Evolutionary conservation across 1,140 invertebrate genomes (phyloP), one percentile per base, ranked within the genome.

Genomic region (Penaeus chinensis): DNA sequence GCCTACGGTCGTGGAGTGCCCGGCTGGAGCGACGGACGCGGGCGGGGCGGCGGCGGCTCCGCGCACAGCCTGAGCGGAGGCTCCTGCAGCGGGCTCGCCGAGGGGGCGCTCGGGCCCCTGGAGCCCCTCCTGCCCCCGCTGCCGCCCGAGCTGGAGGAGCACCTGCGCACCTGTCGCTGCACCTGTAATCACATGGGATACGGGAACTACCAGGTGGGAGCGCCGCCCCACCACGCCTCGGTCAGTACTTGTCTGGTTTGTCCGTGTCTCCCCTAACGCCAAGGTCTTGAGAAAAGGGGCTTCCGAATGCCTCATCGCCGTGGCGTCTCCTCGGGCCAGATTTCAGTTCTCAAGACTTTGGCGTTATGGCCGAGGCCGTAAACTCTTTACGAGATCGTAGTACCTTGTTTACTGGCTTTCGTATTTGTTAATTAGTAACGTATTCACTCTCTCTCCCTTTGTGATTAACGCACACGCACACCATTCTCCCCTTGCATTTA

Each of bases 101-200:
- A 85, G 84, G 60, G 47, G 61, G 71, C 74, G 7, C n/a, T 78
- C 27, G 87, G 87, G 20, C 87, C 82, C 37, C 47, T 84, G 20
- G 87, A 88, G 22, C 87, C 87, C 37, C 87, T 88, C 76, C 82
- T 88, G 82, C 87, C 87, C 8, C 82, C 87, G 62, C 82, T 88
- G 20, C 89, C 89, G 10, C 89, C 87, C 0, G 90, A 90, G 76
- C 80, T 90, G 83, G 78, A 90, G 54, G 86, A 90, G 60, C 90
- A 91, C 85, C 87, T 91, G 60, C 84, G 87, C 20, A 88, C 88
- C 76, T 91, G 90, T 54, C 87, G 89, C 74, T 91, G 90, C 81
- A 87, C 90, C 76, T 91, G 90, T 78, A 88, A 91, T 81, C 90
- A 91, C 84, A 88, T 91, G 78, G 90, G 90, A 63, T 91, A 90